These are phyloP conservation scores for Vulpes ferrilata DNA, from an alignment of 2,113 vertebrate genomes.

Conservation along the genomic window DNA sequence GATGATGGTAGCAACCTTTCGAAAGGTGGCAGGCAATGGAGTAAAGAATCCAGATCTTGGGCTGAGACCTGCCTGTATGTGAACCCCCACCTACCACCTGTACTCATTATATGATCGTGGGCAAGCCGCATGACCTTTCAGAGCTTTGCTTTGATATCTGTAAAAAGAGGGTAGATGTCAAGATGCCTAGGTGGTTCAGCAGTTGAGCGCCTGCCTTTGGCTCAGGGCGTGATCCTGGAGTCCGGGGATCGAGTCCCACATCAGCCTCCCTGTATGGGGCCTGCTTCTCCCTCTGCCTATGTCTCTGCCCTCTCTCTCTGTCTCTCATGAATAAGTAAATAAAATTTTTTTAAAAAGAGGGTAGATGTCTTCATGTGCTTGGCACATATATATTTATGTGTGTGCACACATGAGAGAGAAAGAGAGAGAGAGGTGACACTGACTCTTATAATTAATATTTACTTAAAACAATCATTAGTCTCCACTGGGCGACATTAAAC, in stretches of 20 bases:
- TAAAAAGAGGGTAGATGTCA: not conserved
- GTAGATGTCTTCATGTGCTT: not conserved
- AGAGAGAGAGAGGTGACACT: not conserved
- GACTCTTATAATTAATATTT: constrained; percentile 83
- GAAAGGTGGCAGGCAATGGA: constrained; percentile 7
- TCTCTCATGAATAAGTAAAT: no score
- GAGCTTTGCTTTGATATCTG: constrained; percentile 8
- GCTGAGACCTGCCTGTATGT: not conserved
- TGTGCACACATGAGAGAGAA: not conserved
- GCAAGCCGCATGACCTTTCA: not conserved
- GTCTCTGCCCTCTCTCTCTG: no score
- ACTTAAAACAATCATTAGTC: constrained; percentile 83
- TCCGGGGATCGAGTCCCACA: no score
- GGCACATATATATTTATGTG: not conserved
- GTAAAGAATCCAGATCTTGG: not conserved
- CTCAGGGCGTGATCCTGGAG: no score
- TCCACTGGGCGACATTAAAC: constrained; percentile 77
- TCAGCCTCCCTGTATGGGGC: no score
- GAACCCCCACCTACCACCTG: not conserved
- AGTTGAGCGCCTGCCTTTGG: no score
- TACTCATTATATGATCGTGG: not conserved
- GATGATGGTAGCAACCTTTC: constrained; percentile 29
- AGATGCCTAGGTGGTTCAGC: no score
- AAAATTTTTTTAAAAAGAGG: not conserved
- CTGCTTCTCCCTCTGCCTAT: no score